Conservation (phyloP, 2,888 invertebrate species). For the Heliconius aoede region DNA sequence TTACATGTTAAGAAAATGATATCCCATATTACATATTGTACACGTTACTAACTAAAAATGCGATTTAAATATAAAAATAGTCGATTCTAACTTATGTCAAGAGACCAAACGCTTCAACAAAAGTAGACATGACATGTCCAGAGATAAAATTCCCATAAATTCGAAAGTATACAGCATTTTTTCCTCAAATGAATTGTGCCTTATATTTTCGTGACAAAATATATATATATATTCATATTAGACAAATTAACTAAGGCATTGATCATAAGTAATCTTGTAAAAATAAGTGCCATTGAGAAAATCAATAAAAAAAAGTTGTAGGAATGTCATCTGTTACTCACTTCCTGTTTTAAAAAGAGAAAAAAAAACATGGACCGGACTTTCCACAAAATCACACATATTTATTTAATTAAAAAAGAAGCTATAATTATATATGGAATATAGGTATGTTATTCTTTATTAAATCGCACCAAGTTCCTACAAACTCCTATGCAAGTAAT, state of each 20-base stretch:
- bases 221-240: neutral
- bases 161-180: conserved; percentile 26
- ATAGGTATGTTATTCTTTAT: too few relatives aligned
- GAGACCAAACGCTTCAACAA: conserved; percentile 46
- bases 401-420: neutral
- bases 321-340: conserved; percentile 5
- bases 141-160: conserved; percentile 24
- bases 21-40: conserved; percentile 53
- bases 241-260: conserved; percentile 3
- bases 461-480: neutral
- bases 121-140: conserved; percentile 30
- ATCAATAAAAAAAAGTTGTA: neutral
- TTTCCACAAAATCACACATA: neutral
- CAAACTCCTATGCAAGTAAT: neutral
- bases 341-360: neutral
- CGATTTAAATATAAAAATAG: conserved; percentile 52
- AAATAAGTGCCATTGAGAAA: neutral
- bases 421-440: neutral
- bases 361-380: neutral
- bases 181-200: neutral
- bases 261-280: neutral
- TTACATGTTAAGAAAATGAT: conserved; percentile 54
- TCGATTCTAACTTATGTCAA: conserved; percentile 50
- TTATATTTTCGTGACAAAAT: neutral
- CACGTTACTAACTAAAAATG: conserved; percentile 56